These are phyloP conservation scores for Lampris incognitus DNA, from an alignment of 2,113 vertebrate genomes.

Conservation along the genomic window DNA sequence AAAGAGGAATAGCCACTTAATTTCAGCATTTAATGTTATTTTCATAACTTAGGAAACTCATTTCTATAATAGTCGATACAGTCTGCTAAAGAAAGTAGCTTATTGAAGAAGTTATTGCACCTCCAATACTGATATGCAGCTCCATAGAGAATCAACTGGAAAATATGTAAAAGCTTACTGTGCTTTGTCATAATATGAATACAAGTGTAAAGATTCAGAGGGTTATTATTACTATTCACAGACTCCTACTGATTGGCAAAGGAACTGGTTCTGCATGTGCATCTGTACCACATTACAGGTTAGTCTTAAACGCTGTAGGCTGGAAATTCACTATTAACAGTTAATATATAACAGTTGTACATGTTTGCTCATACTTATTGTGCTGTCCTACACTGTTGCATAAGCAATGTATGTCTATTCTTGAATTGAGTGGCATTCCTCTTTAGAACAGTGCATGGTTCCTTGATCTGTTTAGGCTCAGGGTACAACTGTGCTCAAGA, in stretches of 20 bases:
- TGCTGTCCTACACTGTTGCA: background rate
- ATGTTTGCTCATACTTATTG: constrained; percentile 21
- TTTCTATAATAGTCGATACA: constrained; percentile 41
- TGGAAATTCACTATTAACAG: background rate
- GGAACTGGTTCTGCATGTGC: background rate
- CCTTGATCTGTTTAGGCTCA: constrained; percentile 29
- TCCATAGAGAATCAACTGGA: constrained; percentile 6
- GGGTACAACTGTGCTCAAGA: background rate
- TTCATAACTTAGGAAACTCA: constrained; percentile 28
- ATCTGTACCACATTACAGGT: constrained; percentile 1
- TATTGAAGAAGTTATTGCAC: background rate
- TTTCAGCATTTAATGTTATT: constrained; percentile 45
- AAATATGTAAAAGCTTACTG: constrained; percentile 24
- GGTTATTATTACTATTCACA: constrained; percentile 59
- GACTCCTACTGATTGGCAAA: constrained; percentile 56
- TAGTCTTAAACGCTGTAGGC: constrained; percentile 5
- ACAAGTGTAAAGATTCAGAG: constrained; percentile 29
- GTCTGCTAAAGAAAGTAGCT: constrained; percentile 17
- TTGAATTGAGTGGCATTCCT: constrained; percentile 72
- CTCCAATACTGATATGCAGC: constrained; percentile 10
- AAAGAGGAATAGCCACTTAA: constrained; percentile 70
- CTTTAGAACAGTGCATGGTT: constrained; percentile 43
- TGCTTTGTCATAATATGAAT: background rate
- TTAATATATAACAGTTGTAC: constrained; percentile 2
- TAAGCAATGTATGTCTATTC: constrained; percentile 53